Evolutionary conservation across 1,140 invertebrate genomes (phyloP), one percentile per base, ranked within the genome.

Genomic region (Eufriesea mexicana): DNA sequence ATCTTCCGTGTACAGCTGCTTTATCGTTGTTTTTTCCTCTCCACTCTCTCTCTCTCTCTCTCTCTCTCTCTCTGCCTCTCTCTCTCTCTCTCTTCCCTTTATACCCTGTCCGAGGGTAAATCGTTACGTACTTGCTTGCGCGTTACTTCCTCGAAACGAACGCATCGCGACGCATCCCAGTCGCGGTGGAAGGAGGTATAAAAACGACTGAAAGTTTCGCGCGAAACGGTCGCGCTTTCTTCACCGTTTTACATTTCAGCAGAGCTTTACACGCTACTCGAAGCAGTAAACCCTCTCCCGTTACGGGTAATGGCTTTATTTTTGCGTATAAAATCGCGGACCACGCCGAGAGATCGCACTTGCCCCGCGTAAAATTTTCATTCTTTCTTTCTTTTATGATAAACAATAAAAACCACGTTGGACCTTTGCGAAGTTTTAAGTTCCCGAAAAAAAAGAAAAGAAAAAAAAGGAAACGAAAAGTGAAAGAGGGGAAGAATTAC

Each of bases 241-340:
- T 68, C 25, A 25, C 76, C 14, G 45, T 54, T 55, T 68, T 78
- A 55, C 45, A 25, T 66, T 68, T 78, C 49, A 54, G 14, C 9
- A 18, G 4, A 57, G 51, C 64, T 78, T 68, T 74, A 74, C 64
- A 66, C 59, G n/a, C 14, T 55, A 18, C 55, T 45, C 49, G 51
- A 76, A 66, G 35, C 23, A 25, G n/a, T 57, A 57, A 78, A 57
- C 42, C 16, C 49, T 28, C 12, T 5, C 6, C 18, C n/a, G 14
- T 25, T 35, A 59, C 74, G 49, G 2, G 51, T 14, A 20, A 67
- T 42, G 62, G 23, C 51, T 68, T 55, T 57, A 78, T 45, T 55
- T 75, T 67, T 25, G 35, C 28, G 18, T 57, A 23, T 23, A 78
- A 67, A 28, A 5, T 35, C 9, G 20, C 62, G 18, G 25, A 42